These are phyloP conservation scores for Zygogramma bicolorata DNA, from an alignment of 2,888 invertebrate genomes.

Conservation along the genomic window DNA sequence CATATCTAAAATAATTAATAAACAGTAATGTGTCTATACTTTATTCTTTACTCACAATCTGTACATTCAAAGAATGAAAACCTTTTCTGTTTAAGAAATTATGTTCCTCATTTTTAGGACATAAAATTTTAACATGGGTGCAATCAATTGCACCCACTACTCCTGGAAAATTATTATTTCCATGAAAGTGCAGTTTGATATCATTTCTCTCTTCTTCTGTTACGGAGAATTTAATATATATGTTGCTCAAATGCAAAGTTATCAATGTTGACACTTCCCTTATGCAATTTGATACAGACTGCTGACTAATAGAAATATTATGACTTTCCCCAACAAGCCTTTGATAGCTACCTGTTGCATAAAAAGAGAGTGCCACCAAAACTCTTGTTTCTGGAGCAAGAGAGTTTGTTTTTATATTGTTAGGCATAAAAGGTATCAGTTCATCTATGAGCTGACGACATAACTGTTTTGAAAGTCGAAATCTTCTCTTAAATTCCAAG, in stretches of 20 bases:
- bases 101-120: conserved; percentile 13
- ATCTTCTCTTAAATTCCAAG: conserved; percentile 14
- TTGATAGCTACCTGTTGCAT: conserved; percentile 31
- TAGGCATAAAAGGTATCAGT: conserved; percentile 3
- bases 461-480: conserved; percentile 12
- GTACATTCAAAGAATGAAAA: conserved; percentile 19
- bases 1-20: too few relatives aligned
- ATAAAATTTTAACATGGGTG: conserved; percentile 14
- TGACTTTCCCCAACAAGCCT: conserved; percentile 18
- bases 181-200: conserved; percentile 11
- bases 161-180: conserved; percentile 13
- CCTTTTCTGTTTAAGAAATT: conserved; percentile 16
- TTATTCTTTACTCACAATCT: conserved; percentile 11
- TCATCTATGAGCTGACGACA: conserved; percentile 15
- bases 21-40: background rate
- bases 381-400: conserved; percentile 15
- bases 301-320: conserved; percentile 22
- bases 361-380: conserved; percentile 25
- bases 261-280: conserved; percentile 8
- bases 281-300: conserved; percentile 28
- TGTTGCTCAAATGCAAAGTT: conserved; percentile 11
- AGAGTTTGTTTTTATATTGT: conserved; percentile 2
- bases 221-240: conserved; percentile 15
- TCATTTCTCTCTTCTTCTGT: conserved; percentile 9
- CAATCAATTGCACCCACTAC: background rate